Conservation (phyloP, 2,113 vertebrate genomes). For the Aythya baeri region DNA sequence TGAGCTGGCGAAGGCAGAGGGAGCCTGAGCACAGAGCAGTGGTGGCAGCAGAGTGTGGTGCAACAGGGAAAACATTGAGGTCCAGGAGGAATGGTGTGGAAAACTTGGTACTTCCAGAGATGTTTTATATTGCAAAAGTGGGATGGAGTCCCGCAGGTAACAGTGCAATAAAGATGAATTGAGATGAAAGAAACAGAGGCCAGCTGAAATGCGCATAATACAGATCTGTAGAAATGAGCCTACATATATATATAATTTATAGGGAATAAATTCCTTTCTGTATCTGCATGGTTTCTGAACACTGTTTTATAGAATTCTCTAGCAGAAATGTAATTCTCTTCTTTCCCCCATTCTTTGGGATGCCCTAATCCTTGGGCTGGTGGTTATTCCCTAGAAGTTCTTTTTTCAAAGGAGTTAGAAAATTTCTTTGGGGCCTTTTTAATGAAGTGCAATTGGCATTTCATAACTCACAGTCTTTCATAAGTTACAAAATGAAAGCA, state of each 20-base stretch:
- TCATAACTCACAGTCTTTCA: background rate
- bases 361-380: conserved; percentile 13
- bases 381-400: background rate
- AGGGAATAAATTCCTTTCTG: conserved; percentile 36
- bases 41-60: background rate
- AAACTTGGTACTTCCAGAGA: background rate
- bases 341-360: background rate
- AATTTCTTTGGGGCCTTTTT: background rate
- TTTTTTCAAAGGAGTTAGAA: conserved; percentile 12
- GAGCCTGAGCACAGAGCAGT: background rate
- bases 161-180: background rate
- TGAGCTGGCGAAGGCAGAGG: background rate
- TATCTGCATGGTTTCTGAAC: background rate
- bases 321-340: background rate
- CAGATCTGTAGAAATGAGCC: background rate
- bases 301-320: background rate
- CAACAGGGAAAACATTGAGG: background rate
- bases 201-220: background rate
- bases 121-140: background rate
- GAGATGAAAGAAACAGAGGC: background rate
- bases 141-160: conserved; percentile 22
- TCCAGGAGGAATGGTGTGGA: background rate
- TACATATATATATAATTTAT: background rate
- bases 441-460: conserved; percentile 9
- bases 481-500: background rate